Percentiles rank a stretch among this genome's conserved stretches.
These are phyloP conservation scores for Agraylea sexmaculata DNA, from an alignment of 1,140 invertebrate species.

Conservation along the genomic window DNA sequence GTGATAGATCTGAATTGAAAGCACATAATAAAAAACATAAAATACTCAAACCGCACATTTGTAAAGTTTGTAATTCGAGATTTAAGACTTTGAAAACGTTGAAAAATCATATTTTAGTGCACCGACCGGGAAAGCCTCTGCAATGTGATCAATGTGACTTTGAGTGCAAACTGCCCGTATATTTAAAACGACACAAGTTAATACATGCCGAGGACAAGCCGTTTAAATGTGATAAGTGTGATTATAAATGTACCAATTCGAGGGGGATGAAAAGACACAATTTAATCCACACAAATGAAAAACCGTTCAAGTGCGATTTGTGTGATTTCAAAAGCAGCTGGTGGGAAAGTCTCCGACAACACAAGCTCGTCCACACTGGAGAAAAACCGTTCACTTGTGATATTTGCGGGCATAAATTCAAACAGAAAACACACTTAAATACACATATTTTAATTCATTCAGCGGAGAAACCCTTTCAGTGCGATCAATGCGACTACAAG, in stretches of 20 bases:
- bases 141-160: not conserved
- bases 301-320: not conserved
- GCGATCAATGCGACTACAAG: too few relatives aligned
- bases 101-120: not conserved
- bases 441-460: not conserved
- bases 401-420: not conserved
- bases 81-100: not conserved
- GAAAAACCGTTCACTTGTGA: conserved; percentile 1
- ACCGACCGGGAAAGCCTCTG: not conserved
- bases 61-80: not conserved
- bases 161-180: not conserved
- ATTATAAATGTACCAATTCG: not conserved
- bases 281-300: not conserved
- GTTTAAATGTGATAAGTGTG: not conserved
- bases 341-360: not conserved
- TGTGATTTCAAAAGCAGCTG: not conserved
- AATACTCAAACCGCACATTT: not conserved
- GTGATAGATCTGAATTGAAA: not conserved
- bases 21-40: not conserved
- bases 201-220: not conserved
- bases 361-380: not conserved
- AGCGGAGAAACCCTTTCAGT: conserved; percentile 3
- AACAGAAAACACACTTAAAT: not conserved
- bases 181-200: not conserved
- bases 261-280: not conserved